These are phyloP conservation scores for Prosopocoilus inquinatus DNA, from an alignment of 2,888 invertebrate genomes.

Conservation along the genomic window DNA sequence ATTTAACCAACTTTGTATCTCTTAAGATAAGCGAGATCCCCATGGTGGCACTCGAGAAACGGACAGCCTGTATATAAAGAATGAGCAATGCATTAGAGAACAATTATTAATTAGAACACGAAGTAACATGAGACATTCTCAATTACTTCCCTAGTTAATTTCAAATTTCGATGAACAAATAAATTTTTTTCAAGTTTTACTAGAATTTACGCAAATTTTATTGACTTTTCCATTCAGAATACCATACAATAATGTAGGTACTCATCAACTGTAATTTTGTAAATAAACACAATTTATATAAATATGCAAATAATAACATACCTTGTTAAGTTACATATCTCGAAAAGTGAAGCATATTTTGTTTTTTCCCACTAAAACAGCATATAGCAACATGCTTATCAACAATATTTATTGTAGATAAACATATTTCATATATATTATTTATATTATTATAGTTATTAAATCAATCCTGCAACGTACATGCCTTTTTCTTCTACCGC, in stretches of 20 bases:
- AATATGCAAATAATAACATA: too few species aligned
- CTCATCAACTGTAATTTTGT: slow-evolving; percentile 8
- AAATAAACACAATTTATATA: too few species aligned
- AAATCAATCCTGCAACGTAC: neutral
- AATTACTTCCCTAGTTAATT: too few species aligned
- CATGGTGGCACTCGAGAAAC: too few species aligned
- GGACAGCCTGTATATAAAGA: slow-evolving; percentile 6
- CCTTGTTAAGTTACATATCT: too few species aligned
- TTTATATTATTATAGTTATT: neutral
- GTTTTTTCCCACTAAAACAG: slow-evolving; percentile 7
- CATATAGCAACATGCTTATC: slow-evolving; percentile 6
- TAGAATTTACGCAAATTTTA: slow-evolving; percentile 7
- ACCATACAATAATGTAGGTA: slow-evolving; percentile 6
- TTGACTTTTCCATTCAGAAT: slow-evolving; percentile 9
- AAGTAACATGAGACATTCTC: slow-evolving; percentile 9
- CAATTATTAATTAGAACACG: slow-evolving; percentile 10
- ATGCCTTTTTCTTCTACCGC: neutral
- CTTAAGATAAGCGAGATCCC: too few species aligned
- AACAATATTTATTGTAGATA: slow-evolving; percentile 6
- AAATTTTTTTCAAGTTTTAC: slow-evolving; percentile 4
- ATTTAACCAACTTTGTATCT: too few species aligned
- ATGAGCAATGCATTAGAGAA: slow-evolving; percentile 10
- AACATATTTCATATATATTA: neutral
- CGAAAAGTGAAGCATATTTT: slow-evolving; percentile 2
- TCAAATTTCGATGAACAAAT: slow-evolving; percentile 7